Evolutionary conservation across 2,888 invertebrate species (phyloP).

Genomic region (Xiphydria camelus): DNA sequence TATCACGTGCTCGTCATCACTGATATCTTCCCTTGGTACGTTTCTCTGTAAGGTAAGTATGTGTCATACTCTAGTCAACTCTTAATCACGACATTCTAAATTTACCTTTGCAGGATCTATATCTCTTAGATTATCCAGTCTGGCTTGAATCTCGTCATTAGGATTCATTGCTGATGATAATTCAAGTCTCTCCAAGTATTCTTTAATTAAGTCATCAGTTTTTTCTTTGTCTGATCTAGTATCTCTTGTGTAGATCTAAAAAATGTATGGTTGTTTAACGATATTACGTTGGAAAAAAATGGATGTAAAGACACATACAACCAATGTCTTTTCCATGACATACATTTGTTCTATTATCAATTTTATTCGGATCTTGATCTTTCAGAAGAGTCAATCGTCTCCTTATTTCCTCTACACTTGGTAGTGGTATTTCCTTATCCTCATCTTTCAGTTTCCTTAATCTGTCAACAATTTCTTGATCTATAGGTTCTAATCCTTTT

Average conservation of each 20-base stretch:
- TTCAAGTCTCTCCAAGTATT: conserved; percentile 60
- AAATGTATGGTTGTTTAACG: conserved; percentile 3
- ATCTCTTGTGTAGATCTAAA: conserved; percentile 57
- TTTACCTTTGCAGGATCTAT: conserved; percentile 41
- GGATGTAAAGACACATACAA: background rate
- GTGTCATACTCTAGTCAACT: too few relatives aligned
- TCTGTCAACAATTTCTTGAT: conserved; percentile 69
- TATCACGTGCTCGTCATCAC: conserved; percentile 54
- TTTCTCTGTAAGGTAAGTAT: too few relatives aligned
- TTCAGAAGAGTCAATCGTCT: conserved; percentile 70
- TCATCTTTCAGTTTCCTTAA: conserved; percentile 70
- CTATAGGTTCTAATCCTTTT: conserved; percentile 59
- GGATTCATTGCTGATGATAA: conserved; percentile 58
- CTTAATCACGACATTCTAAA: background rate
- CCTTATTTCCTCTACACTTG: conserved; percentile 69
- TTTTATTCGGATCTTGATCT: conserved; percentile 59
- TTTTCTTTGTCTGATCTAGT: conserved; percentile 70
- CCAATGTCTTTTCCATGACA: conserved; percentile 6
- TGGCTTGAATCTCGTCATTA: conserved; percentile 58
- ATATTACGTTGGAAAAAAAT: too few relatives aligned
- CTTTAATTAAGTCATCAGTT: conserved; percentile 69
- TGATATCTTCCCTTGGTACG: conserved; percentile 38
- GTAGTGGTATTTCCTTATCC: conserved; percentile 57
- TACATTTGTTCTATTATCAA: conserved; percentile 34
- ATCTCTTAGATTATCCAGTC: conserved; percentile 61